These are phyloP conservation scores for Rhineura floridana DNA, from an alignment of 2,113 vertebrate species.

Conservation along the genomic window DNA sequence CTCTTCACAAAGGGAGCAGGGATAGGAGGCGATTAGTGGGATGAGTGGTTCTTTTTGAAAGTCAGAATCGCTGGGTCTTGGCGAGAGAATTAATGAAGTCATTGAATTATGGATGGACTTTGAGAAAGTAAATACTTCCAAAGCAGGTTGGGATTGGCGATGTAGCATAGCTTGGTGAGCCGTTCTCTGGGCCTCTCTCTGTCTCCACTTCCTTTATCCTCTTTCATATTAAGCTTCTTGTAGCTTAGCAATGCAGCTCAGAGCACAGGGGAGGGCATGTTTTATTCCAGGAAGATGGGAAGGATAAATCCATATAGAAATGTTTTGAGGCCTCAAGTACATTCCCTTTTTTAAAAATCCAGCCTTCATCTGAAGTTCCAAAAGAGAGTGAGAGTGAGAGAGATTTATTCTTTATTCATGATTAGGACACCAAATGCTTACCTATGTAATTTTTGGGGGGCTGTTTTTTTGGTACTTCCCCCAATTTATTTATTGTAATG, in stretches of 20 bases:
- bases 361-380: not conserved
- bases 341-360: not conserved
- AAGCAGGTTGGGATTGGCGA: not conserved
- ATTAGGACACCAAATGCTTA: not conserved
- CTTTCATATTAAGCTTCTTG: constrained; percentile 3
- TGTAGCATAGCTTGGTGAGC: not conserved
- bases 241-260: not conserved
- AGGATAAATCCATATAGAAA: not conserved
- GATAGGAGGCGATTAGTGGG: constrained; percentile 8
- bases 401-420: not conserved
- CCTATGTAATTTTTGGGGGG: not conserved
- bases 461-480: not conserved
- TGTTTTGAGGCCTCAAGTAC: not conserved
- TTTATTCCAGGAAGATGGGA: not conserved
- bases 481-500: not conserved
- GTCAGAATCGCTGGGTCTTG: not conserved
- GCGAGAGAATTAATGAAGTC: constrained; percentile 19
- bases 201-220: not conserved
- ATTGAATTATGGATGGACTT: constrained; percentile 41
- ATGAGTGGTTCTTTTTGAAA: constrained; percentile 8
- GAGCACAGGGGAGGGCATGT: not conserved
- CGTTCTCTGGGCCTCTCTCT: not conserved
- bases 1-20: constrained; percentile 4
- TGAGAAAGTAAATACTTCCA: constrained; percentile 18
- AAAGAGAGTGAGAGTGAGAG: not conserved